Evolutionary conservation across 2,113 vertebrate genomes (phyloP).

Genomic region (Centrocercus urophasianus): DNA sequence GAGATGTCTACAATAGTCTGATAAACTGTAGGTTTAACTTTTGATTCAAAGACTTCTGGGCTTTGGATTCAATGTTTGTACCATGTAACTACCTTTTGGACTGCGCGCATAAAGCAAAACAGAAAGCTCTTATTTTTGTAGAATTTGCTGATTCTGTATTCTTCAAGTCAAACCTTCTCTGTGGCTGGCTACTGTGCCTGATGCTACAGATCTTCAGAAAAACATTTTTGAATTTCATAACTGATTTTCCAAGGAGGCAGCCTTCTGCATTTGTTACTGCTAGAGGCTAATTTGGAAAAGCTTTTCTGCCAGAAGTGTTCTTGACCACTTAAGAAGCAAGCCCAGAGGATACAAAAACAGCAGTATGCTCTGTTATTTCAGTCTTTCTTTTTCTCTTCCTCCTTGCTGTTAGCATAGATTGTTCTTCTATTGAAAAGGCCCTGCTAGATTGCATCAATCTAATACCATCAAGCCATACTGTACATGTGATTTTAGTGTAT

Average conservation of each 20-base stretch:
- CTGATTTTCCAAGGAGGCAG: neutral
- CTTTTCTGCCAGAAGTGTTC: neutral
- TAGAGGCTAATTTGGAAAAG: neutral
- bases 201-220: neutral
- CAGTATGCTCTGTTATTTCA: neutral
- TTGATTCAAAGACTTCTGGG: neutral
- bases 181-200: neutral
- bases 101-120: neutral
- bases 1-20: neutral
- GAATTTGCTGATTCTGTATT: neutral
- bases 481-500: slow-evolving; percentile 13
- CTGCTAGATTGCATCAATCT: neutral
- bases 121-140: neutral
- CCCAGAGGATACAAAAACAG: neutral
- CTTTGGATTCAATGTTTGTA: neutral
- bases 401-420: neutral
- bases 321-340: neutral
- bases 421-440: neutral
- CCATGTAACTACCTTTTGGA: neutral
- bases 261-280: neutral
- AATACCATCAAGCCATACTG: neutral
- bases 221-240: neutral
- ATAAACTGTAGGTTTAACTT: neutral
- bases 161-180: neutral
- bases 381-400: neutral